Base-by-base conservation (phyloP, 2,888 invertebrate species). In the Eumacrocentrus americanus region DNA sequence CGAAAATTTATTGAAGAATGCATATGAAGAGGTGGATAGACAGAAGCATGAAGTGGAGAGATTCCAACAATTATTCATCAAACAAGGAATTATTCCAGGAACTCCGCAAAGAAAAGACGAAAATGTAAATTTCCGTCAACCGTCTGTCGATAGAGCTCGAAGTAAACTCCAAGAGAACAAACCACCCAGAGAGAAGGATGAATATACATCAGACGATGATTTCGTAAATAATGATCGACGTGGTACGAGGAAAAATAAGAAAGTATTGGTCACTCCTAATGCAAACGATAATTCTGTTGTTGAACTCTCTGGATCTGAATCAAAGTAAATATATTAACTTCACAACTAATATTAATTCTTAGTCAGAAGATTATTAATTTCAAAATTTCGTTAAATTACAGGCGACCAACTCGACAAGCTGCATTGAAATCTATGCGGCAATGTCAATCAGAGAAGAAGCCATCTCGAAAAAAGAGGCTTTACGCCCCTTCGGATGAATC, bases 271-370 rank as follows among this genome's bases (percentile, higher is more conserved):
- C 0, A 40, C 52, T 0, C 54, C 60, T 2, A 50, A 52, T 51
- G 38, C 47, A 9, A 54, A 35, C 7, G 69, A 72, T 18, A 60
- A 69, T 46, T 62, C 70, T 7, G 53, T 73, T 2, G 67, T 74
- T 1, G 76, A 78, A 16, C 57, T 73, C n/a, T 76, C 77, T 0
- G 70, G 63, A 2, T 76, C 77, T 1, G 78, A 78, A 20, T 63
- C 75, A 0, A 76, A 74, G 76, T 77, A 59, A 48, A 67, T 60
- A 14, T 7, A 7, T 18, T n/a, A n/a, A n/a, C n/a, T n/a, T n/a
- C n/a, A n/a, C n/a, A n/a, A n/a, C n/a, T n/a, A n/a, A 11, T 11
- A 25, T 9, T 29, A 22, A 38, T 37, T 2, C 12, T 18, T 14
- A n/a, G 51, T 25, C 3, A 16, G 11, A 9, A 42, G 1, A 11